Percentiles rank a stretch among this genome's conserved stretches.
phyloP scores from a whole-genome alignment of 2,797 vertebrate genomes.

The Arrhamphus sclerolepis region DNA sequence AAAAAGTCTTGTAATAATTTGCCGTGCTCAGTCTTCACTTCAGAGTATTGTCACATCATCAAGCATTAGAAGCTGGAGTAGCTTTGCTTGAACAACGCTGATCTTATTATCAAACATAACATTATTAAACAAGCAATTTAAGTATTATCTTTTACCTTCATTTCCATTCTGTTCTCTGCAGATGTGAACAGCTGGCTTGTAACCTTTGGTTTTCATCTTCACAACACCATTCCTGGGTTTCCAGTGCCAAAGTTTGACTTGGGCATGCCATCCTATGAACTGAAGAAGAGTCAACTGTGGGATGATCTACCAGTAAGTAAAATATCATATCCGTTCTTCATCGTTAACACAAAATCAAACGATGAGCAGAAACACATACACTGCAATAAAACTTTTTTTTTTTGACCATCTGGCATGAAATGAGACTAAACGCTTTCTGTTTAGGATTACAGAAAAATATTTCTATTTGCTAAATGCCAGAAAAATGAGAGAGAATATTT shows the following conservation, averaged over 20 bases:
- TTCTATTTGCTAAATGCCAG: too few relatives aligned
- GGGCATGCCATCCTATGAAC: conserved; percentile 93
- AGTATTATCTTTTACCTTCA: too few relatives aligned
- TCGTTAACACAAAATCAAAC: conserved; percentile 5
- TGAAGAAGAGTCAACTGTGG: conserved; percentile 95
- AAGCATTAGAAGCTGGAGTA: not conserved
- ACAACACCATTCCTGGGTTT: conserved; percentile 98
- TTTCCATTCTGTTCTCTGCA: conserved; percentile 55
- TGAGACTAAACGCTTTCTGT: too few relatives aligned
- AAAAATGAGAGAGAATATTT: too few relatives aligned
- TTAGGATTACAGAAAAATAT: too few relatives aligned
- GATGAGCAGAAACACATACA: not conserved
- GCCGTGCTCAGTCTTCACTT: too few relatives aligned
- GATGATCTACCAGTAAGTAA: conserved; percentile 92
- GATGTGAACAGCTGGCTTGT: conserved; percentile 99
- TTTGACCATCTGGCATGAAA: too few relatives aligned
- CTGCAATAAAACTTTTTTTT: too few relatives aligned
- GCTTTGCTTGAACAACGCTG: not conserved
- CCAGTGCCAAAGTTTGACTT: conserved; percentile 94
- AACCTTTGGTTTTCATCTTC: conserved; percentile 99
- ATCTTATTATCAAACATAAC: not conserved
- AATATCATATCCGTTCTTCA: conserved; percentile 10
- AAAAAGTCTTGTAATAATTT: too few relatives aligned
- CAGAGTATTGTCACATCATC: too few relatives aligned
- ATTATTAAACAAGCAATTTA: not conserved